Conservation (phyloP, 2,888 invertebrate genomes). For the Idaea straminata region DNA sequence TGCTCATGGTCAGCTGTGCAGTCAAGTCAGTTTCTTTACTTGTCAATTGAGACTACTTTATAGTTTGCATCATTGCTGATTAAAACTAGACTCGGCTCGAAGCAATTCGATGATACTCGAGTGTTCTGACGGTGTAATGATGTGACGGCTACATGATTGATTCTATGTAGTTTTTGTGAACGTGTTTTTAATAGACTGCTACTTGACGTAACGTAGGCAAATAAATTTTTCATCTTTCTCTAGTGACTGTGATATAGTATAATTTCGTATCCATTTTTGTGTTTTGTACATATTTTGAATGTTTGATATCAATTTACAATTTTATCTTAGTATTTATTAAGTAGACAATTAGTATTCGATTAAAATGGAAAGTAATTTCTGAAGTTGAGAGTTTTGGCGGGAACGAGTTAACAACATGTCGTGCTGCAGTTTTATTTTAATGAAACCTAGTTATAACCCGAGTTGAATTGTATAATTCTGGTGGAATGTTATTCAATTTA, state of each 20-base stretch:
- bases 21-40: no score
- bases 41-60: no score
- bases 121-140: slow-evolving; percentile 25
- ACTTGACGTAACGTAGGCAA: slow-evolving; percentile 56
- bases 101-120: no score
- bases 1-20: no score
- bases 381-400: no score
- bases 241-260: slow-evolving; percentile 80
- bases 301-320: slow-evolving; percentile 78
- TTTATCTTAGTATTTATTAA: slow-evolving; percentile 67
- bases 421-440: no score
- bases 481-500: no score
- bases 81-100: no score
- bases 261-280: slow-evolving; percentile 64
- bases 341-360: slow-evolving; percentile 25
- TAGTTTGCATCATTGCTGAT: no score
- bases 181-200: slow-evolving; percentile 70
- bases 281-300: slow-evolving; percentile 71
- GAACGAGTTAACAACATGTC: no score
- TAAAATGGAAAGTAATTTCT: slow-evolving; percentile 18
- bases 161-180: slow-evolving; percentile 51
- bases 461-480: no score
- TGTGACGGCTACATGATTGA: slow-evolving; percentile 40
- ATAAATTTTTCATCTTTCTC: slow-evolving; percentile 67
- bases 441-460: no score